Evolutionary conservation across 2,888 invertebrate genomes (phyloP), one percentile per base, ranked within the genome.

Genomic region (Sphaeridia pumilis): DNA sequence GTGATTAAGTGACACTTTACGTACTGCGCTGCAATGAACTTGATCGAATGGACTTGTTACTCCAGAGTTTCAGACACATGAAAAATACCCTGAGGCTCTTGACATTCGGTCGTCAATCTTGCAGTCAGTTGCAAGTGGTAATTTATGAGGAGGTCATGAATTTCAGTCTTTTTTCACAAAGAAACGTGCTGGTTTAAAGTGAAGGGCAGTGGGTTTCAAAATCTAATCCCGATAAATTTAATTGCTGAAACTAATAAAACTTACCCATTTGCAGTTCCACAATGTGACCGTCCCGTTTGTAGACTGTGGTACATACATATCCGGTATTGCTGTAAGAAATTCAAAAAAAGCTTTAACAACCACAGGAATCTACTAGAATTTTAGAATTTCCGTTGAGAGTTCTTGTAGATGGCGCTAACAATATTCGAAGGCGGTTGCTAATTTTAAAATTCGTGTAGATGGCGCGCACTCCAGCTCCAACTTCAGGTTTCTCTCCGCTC

Each of bases 261-360:
- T 65, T 60, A 70, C 71, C 88, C 56, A 84, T 82, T 75, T 89
- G 88, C 67, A 88, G 79, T 75, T 89, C 88, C 63, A 88, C 84
- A 65, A 90, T 86, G 75, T 86, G 83, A 53, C 82, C 78, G 72
- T 88, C 87, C 50, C 90, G 79, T 27, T 84, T 80, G 75, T 88
- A 86, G 69, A 90, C 82, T 68, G 84, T 81, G 78, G 89, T 84
- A 73, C 90, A 90, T 71, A 86, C 84, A 74, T 82, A 90, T 61
- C 89, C 84, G 68, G 81, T 83, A 71, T 81, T 80, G 70, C 84
- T 85, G 75, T 46, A 71, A 71, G 52, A 67, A 67, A 48, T 52
- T 36, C 25, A 35, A 36, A 2, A 22, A 25, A 22, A 20, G 35
- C 21, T 5, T 41, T 17, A n/a, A n/a, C n/a, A n/a, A n/a, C n/a